phyloP scores from a whole-genome alignment of 2,888 invertebrate genomes.

The Elmis aenea region DNA sequence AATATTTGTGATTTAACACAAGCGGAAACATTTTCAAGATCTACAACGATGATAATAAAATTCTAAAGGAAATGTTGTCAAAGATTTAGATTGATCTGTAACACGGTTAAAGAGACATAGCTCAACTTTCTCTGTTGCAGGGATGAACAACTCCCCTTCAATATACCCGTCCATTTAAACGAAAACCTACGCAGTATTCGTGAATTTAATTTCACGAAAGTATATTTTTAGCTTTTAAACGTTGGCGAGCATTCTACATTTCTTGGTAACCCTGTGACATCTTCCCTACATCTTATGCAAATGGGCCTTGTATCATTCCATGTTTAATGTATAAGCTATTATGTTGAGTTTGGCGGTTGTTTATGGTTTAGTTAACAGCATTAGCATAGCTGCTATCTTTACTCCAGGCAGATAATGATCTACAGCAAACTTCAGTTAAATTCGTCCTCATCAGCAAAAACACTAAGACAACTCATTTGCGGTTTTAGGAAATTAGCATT shows the following conservation, averaged over 20 bases:
- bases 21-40: too few relatives aligned
- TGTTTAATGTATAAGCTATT: constrained; percentile 46
- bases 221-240: too few relatives aligned
- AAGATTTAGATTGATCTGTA: neutral
- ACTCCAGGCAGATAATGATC: constrained; percentile 39
- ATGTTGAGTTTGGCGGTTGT: constrained; percentile 43
- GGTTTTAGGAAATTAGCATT: constrained; percentile 35
- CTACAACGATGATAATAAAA: too few relatives aligned
- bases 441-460: constrained; percentile 30
- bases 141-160: too few relatives aligned
- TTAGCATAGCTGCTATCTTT: constrained; percentile 40
- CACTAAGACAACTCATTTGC: constrained; percentile 34
- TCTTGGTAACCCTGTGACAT: constrained; percentile 21
- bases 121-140: too few relatives aligned
- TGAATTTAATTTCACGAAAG: too few relatives aligned
- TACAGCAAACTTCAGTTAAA: constrained; percentile 32
- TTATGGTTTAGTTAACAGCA: constrained; percentile 43
- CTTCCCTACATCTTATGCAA: constrained; percentile 43
- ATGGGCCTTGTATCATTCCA: constrained; percentile 41
- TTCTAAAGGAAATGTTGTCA: neutral
- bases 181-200: too few relatives aligned
- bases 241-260: too few relatives aligned
- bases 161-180: too few relatives aligned
- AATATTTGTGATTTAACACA: too few relatives aligned
- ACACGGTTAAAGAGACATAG: too few relatives aligned